A percentile compares a stretch with the other conserved stretches of the same genome.
phyloP scores from a whole-genome alignment of 2,888 invertebrate genomes.

The Drosophila robusta region DNA sequence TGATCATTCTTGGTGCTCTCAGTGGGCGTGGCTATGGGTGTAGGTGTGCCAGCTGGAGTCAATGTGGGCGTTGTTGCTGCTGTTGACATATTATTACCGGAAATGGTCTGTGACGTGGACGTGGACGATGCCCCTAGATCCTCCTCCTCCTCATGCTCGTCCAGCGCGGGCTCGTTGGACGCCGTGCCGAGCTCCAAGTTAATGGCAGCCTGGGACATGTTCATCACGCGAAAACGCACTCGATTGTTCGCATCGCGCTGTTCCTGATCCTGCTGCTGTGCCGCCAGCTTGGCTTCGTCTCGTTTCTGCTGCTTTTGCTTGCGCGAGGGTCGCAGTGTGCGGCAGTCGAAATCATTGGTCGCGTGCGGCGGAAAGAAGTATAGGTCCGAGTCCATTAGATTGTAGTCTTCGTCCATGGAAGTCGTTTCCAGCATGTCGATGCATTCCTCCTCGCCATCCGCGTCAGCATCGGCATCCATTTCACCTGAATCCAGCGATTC shows the following conservation, averaged over 20 bases:
- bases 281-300: conserved; percentile 46
- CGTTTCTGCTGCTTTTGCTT: conserved; percentile 75
- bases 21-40: conserved; percentile 57
- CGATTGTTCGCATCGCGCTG: conserved; percentile 58
- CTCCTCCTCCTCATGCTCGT: conserved; percentile 14
- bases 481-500: conserved; percentile 91
- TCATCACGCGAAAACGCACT: conserved; percentile 79
- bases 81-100: conserved; percentile 5
- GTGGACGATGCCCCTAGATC: conserved; percentile 15
- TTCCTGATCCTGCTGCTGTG: conserved; percentile 31
- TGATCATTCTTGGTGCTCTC: conserved; percentile 83
- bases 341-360: conserved; percentile 81
- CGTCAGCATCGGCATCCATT: conserved; percentile 87
- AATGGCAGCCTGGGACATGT: conserved; percentile 80
- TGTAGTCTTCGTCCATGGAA: conserved; percentile 85
- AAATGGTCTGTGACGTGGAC: conserved; percentile 4
- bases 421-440: conserved; percentile 85
- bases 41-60: conserved; percentile 47
- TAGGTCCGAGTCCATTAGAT: conserved; percentile 83
- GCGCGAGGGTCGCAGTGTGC: conserved; percentile 81
- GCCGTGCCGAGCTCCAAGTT: conserved; percentile 61
- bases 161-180: conserved; percentile 47
- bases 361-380: conserved; percentile 81
- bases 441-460: conserved; percentile 87
- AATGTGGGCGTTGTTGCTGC: conserved; percentile 33